Evolutionary conservation across 53 echinoderm and acorn worm genomes (phyloP).

Genomic region (Luidia sarsii): DNA sequence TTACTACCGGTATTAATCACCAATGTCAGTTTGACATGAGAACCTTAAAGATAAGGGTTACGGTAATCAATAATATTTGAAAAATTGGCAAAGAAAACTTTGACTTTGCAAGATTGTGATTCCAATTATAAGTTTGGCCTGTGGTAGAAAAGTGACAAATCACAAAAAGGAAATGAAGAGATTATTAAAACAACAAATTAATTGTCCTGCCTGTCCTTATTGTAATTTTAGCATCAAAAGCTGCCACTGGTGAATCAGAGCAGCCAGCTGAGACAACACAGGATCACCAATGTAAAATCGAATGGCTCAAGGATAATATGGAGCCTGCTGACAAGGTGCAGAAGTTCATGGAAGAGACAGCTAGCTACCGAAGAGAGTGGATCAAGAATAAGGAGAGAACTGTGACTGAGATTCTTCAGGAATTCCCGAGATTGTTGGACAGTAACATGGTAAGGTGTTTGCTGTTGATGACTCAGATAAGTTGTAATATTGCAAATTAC

Average conservation of each 20-base stretch:
- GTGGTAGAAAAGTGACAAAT: neutral
- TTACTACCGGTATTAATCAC: too few relatives aligned
- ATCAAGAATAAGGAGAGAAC: conserved; percentile 36
- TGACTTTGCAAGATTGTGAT: too few relatives aligned
- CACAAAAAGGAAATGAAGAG: neutral
- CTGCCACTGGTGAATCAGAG: neutral
- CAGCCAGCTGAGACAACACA: conserved; percentile 24
- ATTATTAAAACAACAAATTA: neutral
- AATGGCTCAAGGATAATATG: conserved; percentile 34
- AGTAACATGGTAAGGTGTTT: conserved; percentile 30
- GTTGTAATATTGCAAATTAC: too few relatives aligned
- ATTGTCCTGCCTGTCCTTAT: conserved; percentile 11
- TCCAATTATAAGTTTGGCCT: neutral
- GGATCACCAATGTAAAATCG: conserved; percentile 7
- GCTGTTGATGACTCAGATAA: neutral
- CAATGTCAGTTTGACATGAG: too few relatives aligned
- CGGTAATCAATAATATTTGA: too few relatives aligned
- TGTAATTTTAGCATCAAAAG: conserved; percentile 1
- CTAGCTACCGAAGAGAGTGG: conserved; percentile 39
- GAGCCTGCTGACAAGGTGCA: conserved; percentile 12
- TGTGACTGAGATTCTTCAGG: conserved; percentile 17
- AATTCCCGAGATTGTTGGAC: conserved; percentile 53
- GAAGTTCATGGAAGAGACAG: conserved; percentile 32
- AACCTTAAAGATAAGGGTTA: too few relatives aligned
- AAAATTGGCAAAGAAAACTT: too few relatives aligned